Evolutionary conservation across 2,888 invertebrate species (phyloP), one percentile per base, ranked within the genome.

Genomic region (Leptopilina syphax): DNA sequence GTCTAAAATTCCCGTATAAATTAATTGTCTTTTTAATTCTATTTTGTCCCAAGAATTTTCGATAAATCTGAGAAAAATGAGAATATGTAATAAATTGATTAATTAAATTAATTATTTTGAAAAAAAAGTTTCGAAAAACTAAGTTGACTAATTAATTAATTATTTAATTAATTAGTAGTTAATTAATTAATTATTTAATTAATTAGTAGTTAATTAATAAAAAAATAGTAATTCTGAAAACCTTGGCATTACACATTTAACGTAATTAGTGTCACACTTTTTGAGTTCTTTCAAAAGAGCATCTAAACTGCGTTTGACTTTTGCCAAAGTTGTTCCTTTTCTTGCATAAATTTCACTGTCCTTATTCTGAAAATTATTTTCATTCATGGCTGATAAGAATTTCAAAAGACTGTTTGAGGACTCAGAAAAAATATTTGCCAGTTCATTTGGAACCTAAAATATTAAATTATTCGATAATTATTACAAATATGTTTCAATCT

Each of bases 221-320:
- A 50, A 10, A 50, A 34, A 34, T 47, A 50, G 60, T 54, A 34
- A 81, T 70, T 63, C 65, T 54, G 44, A 34, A 81, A 85, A 87
- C 89, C 84, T 88, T 18, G 92, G 92, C 82, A 90, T 92, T 13
- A 92, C 85, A 80, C 92, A 92, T 83, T 92, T 90, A 7, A 92
- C 89, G 80, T 92, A 92, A 85, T 92, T 92, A 3, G 89, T 85
- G 80, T 92, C 92, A 73, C 90, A 90, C 70, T 87, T 86, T 8
- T 89, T 87, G n/a, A 92, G 83, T 27, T 89, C 89, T 81, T 87
- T 86, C 80, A 92, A 86, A 68, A 92, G 87, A 0, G 85, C 81
- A 84, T 92, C 92, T 83, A 92, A 85, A 44, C 89, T 91, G 77
- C 86, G 88, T 83, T 90, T 91, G 24, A 92, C 87, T 84, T 92